Base-by-base conservation (phyloP, 2,113 vertebrate genomes). In the Xiphias gladius region DNA sequence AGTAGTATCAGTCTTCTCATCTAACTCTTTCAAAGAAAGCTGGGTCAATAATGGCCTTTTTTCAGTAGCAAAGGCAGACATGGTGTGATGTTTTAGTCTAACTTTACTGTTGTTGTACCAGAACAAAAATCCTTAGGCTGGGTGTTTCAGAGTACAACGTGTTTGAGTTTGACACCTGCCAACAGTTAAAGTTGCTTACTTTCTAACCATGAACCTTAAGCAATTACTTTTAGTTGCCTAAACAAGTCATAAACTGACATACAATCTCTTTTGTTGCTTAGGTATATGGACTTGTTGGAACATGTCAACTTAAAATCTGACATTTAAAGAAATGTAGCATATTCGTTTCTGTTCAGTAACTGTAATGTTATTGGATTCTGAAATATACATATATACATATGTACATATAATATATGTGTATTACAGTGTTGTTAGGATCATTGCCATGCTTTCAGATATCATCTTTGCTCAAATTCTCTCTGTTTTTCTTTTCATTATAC, bases 401-500 rank as follows among this genome's bases (percentile, higher is more conserved):
- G 4, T 48, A 41, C 19, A 64, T 43, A 32, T 19, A 66, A 22
- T 73, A 52, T 69, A 24, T 70, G 35, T 65, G 22, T 64, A 14
- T 39, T 13, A 22, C 73, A 24, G 30, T 81, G 62, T 64, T 72
- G 75, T 62, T 30, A 63, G 61, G 73, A 78, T 87, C 83, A 83
- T 84, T 80, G 2, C 24, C 59, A 88, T 81, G 58, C 69, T 72
- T 86, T 74, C 78, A 76, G 37, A 84, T 80, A 75, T 86, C 75
- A 85, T 83, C 73, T 54, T 82, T 80, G 63, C 71, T 88, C 46
- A 86, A 66, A 64, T 80, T 91, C 65, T 86, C 71, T 81, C 62
- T 90, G 70, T 86, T 80, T 87, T 84, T 86, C 83, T 86, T 83
- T 89, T 81, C 74, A 82, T 88, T 75, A 39, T 66, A 41, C 81